Evolutionary conservation across 2,797 vertebrate species (phyloP), one percentile per base, ranked within the genome.

Genomic region (Rhynchonycteris naso): DNA sequence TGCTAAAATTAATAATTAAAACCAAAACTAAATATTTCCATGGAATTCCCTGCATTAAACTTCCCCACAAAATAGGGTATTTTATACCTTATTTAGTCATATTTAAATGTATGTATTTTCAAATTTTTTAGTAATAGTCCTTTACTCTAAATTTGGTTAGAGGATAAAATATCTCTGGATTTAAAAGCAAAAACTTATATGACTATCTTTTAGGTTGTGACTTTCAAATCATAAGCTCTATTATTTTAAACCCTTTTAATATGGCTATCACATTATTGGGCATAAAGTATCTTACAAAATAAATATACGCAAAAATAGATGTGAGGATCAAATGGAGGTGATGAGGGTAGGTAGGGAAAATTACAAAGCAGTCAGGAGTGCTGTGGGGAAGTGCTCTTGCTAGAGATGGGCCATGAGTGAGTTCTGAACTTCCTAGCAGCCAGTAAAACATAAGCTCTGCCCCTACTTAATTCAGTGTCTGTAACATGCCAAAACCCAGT

Each of bases 231-330:
- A 88, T 56, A 74, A 76, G 72, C 35, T 85, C 13, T n/a, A 92
- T 90, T 89, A 69, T 86, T 86, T 88, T 68, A 91, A 84, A 35
- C 56, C 9, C 11, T 94, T 95, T 95, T 61, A 79, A 68, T 54
- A 56, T 14, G n/a, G 43, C 30, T 50, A 81, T 50, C 65, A 75
- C 50, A 83, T 15, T 50, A n/a, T 13, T 82, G 47, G 30, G 50
- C 15, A 90, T 88, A 59, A 84, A 76, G 54, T 63, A 75, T 66
- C 33, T 88, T 65, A 88, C 8, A 66, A 95, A 85, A 76, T 79
- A 87, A 92, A 91, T n/a, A 90, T 7, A 91, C 76, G 14, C n/a
- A 24, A 68, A 90, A 92, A 58, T 30, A 87, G 38, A 47, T 22
- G 52, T 80, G 7, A 13, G 43, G 82, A 63, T 84, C 50, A 47